Evolutionary conservation across 2,888 invertebrate species (phyloP).

Genomic region (Seladonia tumulorum): DNA sequence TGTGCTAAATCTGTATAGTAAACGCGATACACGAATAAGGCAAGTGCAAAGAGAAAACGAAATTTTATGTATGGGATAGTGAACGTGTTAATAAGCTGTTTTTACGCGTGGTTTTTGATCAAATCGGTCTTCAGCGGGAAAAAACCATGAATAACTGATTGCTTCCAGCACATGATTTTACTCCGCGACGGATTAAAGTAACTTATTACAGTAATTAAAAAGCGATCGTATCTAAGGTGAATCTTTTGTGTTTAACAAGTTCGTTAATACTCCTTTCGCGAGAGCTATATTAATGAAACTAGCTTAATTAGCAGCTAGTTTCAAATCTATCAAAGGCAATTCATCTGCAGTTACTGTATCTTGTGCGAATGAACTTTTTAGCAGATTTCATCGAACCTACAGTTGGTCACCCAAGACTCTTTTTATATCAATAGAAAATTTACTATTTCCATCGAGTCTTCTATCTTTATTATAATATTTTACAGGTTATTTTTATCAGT

Average conservation of each 20-base stretch:
- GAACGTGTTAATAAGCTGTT: conserved; percentile 6
- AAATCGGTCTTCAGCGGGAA: background rate
- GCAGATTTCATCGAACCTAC: background rate
- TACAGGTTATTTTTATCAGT: background rate
- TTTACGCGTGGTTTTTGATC: background rate
- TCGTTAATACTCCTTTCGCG: background rate
- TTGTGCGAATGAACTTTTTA: background rate
- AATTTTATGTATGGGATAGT: background rate
- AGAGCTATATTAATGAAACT: background rate
- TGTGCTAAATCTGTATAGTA: background rate
- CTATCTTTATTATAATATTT: background rate
- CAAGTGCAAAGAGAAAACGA: background rate
- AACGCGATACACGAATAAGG: background rate
- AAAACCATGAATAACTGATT: background rate
- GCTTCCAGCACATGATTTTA: background rate
- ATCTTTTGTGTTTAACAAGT: conserved; percentile 11
- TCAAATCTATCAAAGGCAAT: background rate
- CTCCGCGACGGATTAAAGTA: background rate
- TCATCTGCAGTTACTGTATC: background rate
- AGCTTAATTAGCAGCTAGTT: background rate
- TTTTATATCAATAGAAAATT: background rate
- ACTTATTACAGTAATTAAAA: conserved; percentile 22
- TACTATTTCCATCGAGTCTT: background rate
- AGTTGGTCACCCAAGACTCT: background rate
- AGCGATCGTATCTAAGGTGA: background rate